Evolutionary conservation across 2,888 invertebrate genomes (phyloP).

Genomic region (Drosophila emarginata): DNA sequence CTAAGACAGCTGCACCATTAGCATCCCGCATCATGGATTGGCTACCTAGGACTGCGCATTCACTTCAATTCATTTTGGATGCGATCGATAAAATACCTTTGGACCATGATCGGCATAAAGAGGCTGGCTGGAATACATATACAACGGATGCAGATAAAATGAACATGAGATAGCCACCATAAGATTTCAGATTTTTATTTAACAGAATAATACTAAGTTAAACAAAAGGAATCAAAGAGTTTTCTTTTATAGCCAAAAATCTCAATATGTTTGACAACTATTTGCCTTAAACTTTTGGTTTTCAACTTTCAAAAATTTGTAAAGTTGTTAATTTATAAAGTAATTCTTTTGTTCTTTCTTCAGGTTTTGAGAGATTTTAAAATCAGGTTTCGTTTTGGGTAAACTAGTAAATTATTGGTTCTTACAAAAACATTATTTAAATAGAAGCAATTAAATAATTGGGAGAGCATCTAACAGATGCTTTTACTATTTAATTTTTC

Average conservation of each 20-base stretch:
- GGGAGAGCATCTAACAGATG: too few species aligned
- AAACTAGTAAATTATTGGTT: too few species aligned
- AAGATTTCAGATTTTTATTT: slow-evolving; percentile 2
- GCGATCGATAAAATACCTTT: slow-evolving; percentile 81
- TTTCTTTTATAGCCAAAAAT: neutral
- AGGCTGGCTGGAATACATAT: slow-evolving; percentile 55
- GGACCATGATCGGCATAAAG: slow-evolving; percentile 56
- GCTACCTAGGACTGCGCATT: slow-evolving; percentile 79
- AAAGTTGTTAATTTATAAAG: too few species aligned
- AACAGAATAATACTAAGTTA: slow-evolving; percentile 48
- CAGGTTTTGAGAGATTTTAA: too few species aligned
- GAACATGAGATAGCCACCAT: slow-evolving; percentile 35
- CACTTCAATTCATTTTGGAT: slow-evolving; percentile 81
- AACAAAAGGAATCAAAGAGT: slow-evolving; percentile 17
- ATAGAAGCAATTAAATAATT: too few species aligned
- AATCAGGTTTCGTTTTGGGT: too few species aligned
- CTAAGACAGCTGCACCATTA: slow-evolving; percentile 25
- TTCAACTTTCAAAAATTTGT: too few species aligned
- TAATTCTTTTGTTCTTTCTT: too few species aligned
- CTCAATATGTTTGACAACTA: too few species aligned
- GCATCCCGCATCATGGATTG: slow-evolving; percentile 65
- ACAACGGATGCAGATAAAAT: slow-evolving; percentile 17
- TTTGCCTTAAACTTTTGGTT: too few species aligned
- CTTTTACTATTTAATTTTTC: too few species aligned
- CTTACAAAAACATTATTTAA: too few species aligned